These are phyloP conservation scores for Pluvialis apricaria DNA, from an alignment of 2,113 vertebrate species.

Conservation along the genomic window DNA sequence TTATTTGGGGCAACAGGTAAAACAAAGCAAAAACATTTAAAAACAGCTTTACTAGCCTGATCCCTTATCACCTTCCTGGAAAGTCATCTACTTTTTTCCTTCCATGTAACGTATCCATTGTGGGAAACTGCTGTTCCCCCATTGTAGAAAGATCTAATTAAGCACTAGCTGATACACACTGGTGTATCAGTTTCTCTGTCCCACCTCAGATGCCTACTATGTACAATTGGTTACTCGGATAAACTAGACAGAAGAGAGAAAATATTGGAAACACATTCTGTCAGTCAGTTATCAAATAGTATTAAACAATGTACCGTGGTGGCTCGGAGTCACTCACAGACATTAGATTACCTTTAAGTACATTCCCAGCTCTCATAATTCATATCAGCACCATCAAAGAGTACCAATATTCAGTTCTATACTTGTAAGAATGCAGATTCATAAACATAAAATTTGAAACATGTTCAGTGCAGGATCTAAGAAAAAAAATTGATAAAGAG, in stretches of 20 bases:
- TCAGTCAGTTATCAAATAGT: background rate
- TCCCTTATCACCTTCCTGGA: background rate
- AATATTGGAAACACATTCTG: background rate
- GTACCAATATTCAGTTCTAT: background rate
- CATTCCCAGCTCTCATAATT: background rate
- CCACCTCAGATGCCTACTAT: background rate
- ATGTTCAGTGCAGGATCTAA: background rate
- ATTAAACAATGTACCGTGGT: background rate
- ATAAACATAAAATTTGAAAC: background rate
- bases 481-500: background rate
- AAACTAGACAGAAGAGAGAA: background rate
- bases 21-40: background rate
- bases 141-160: slow-evolving; percentile 5
- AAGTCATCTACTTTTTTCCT: background rate
- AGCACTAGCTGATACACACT: background rate
- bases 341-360: background rate
- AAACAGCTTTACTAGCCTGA: background rate
- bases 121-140: background rate
- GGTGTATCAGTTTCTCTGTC: background rate
- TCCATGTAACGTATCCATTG: background rate
- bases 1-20: background rate
- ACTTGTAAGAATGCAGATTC: background rate
- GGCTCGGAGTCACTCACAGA: background rate
- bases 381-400: background rate
- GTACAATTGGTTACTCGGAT: background rate